phyloP scores from a whole-genome alignment of 2,113 vertebrate genomes.

The Myrmecobius fasciatus region DNA sequence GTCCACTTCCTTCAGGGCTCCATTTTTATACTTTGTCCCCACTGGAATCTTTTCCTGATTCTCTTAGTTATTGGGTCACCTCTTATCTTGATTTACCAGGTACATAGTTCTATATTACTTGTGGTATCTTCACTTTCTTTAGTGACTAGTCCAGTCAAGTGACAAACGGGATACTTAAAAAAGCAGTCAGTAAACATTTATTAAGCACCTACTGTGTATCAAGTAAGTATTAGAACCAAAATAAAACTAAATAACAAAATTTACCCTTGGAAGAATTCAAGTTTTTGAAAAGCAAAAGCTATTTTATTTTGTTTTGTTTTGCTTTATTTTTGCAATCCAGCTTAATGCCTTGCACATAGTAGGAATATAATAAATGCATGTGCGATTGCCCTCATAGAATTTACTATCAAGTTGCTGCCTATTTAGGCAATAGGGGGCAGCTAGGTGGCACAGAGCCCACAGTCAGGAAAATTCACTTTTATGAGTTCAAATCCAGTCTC shows the following conservation, averaged over 20 bases:
- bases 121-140: not conserved
- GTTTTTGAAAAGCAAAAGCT: not conserved
- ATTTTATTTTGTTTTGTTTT: not conserved
- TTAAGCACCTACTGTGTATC: not conserved
- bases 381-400: not conserved
- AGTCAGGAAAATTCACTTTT: not conserved
- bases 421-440: not conserved
- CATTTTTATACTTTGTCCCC: not conserved
- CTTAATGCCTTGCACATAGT: not conserved
- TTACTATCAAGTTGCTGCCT: not conserved
- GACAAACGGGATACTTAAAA: not conserved
- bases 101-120: not conserved
- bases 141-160: too few relatives aligned
- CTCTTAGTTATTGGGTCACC: not conserved
- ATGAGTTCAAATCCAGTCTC: not conserved
- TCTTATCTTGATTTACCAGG: not conserved
- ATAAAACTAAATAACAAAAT: not conserved
- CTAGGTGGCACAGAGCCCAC: not conserved
- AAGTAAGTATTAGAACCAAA: not conserved
- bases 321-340: not conserved
- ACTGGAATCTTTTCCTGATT: not conserved
- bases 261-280: not conserved
- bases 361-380: not conserved
- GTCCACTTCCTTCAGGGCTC: not conserved
- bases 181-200: slow-evolving; percentile 13